Conservation (phyloP, 2,113 vertebrate genomes). For the Stomatorhinus ivindoensis region DNA sequence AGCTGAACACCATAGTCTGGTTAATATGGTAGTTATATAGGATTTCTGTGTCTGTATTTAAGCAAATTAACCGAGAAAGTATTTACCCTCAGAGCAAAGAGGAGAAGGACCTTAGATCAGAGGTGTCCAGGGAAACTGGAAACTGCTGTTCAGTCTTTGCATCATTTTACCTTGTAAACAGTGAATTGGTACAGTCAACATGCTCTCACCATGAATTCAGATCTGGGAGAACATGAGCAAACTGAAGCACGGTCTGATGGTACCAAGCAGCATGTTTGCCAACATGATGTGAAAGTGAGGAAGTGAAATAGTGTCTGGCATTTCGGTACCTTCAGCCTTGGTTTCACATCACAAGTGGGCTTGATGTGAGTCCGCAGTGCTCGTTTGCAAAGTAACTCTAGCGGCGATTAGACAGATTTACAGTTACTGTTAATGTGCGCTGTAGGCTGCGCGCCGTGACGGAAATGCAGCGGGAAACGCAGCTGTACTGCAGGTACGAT, state of each 20-base stretch:
- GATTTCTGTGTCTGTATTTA: background rate
- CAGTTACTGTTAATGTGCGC: background rate
- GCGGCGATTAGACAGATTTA: background rate
- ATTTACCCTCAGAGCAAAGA: background rate
- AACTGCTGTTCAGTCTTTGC: slow-evolving; percentile 32
- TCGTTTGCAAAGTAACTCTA: background rate
- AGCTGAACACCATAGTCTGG: background rate
- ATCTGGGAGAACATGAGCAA: slow-evolving; percentile 27
- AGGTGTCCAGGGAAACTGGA: background rate
- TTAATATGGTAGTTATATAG: background rate
- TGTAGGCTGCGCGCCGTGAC: background rate
- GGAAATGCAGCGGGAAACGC: background rate
- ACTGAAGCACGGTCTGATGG: slow-evolving; percentile 20
- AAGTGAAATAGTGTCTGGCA: background rate
- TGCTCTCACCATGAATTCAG: slow-evolving; percentile 33
- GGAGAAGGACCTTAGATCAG: background rate
- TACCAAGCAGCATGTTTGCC: background rate
- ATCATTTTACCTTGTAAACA: slow-evolving; percentile 51
- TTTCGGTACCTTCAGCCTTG: background rate
- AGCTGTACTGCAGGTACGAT: background rate
- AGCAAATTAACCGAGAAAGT: background rate
- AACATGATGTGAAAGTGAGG: background rate
- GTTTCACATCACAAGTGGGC: background rate
- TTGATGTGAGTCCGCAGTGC: background rate
- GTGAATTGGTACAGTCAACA: slow-evolving; percentile 40